These are phyloP conservation scores for Brenthis daphne DNA, from an alignment of 2,888 invertebrate genomes.

Conservation along the genomic window DNA sequence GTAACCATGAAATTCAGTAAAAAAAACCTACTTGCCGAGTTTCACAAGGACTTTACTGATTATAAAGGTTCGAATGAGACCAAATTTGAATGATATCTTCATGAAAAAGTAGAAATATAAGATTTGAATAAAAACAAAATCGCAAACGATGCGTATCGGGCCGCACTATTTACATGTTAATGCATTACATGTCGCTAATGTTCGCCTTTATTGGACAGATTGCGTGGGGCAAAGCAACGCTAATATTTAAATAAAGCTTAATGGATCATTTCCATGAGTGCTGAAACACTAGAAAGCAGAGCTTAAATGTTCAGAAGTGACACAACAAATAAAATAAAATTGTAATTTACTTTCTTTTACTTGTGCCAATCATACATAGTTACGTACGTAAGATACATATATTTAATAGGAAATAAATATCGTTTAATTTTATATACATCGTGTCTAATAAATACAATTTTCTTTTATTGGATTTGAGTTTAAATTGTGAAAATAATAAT, in stretches of 20 bases:
- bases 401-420: too few relatives aligned
- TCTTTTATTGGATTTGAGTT: too few relatives aligned
- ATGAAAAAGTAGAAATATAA: background rate
- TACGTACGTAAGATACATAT: too few relatives aligned
- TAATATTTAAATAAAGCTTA: constrained; percentile 78
- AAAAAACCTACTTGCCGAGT: too few relatives aligned
- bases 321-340: background rate
- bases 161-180: constrained; percentile 59
- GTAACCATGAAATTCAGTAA: too few relatives aligned
- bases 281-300: constrained; percentile 43
- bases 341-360: too few relatives aligned
- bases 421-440: too few relatives aligned
- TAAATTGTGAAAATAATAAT: too few relatives aligned
- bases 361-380: too few relatives aligned
- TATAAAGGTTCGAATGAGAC: too few relatives aligned
- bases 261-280: constrained; percentile 72
- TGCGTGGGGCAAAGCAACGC: constrained; percentile 62
- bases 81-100: background rate
- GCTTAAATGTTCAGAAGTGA: constrained; percentile 45
- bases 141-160: constrained; percentile 62
- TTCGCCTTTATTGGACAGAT: constrained; percentile 66
- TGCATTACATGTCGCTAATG: constrained; percentile 54
- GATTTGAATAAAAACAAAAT: constrained; percentile 52
- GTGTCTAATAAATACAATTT: too few relatives aligned
- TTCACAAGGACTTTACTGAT: too few relatives aligned